Evolutionary conservation across 1,140 invertebrate genomes (phyloP), one percentile per base, ranked within the genome.

Genomic region (Atta texana): DNA sequence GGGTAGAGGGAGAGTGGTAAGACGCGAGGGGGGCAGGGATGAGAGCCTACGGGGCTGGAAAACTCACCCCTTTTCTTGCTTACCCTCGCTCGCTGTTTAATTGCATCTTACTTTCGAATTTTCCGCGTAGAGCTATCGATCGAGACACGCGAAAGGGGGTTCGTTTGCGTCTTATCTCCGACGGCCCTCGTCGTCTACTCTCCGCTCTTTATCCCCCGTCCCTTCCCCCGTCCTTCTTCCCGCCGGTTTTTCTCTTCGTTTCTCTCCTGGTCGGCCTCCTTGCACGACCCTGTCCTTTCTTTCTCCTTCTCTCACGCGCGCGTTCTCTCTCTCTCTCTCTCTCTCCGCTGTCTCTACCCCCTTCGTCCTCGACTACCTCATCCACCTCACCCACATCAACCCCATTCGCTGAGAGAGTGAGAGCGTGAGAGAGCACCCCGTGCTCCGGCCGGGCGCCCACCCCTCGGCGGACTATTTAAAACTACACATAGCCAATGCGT

Each of bases 61-160:
- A 94, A 95, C 94, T 95, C 95, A 95, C 94, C 95, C 95, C 94
- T 95, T 95, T 95, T 95, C 94, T 95, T 95, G 94, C 94, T 95
- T 95, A 95, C 95, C 94, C 95, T 95, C 94, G 94, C 94, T 94
- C 93, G 94, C 94, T 95, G 95, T 95, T 95, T 95, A 95, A 95
- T 95, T 95, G 95, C 95, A 95, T 95, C 95, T 95, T 95, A 95
- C 95, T 95, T 95, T 95, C 95, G 95, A 95, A 95, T 95, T 95
- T 95, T 95, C 95, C 94, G 95, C 94, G 94, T 94, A 94, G 94
- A 94, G 94, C 93, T 95, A 95, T 95, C 94, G 95, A 95, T 95
- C 95, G 95, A 95, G 94, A 93, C 93, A 94, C 90, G 91, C 89
- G 90, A 90, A 89, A 92, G 90, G 90, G 91, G 92, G 91, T 95